Base-by-base conservation (phyloP, 2,888 invertebrate genomes). In the Ectropis crepuscularia region DNA sequence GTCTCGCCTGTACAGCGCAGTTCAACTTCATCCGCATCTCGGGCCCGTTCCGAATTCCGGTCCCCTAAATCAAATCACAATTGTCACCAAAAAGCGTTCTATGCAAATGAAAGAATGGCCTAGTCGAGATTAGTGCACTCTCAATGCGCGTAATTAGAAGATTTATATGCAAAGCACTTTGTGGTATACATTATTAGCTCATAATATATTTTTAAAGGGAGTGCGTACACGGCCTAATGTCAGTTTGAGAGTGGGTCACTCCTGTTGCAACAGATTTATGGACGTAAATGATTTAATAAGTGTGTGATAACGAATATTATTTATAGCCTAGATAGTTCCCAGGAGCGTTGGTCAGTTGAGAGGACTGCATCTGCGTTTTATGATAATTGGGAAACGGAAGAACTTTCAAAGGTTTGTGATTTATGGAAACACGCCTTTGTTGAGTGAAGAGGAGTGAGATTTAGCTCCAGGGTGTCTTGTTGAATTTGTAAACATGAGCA, bases 111-210 rank as follows among this genome's bases (percentile, higher is more conserved):
- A 77, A 83, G 77, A 81, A 83, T 78, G 73, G 80, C 79, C 86
- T 85, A 87, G 86, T 82, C 73, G 79, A 88, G 90, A 91, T 90
- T 90, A 91, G 85, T 82, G 74, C 81, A 74, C 77, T 75, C 75
- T 90, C 88, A 92, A 91, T 91, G 68, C 79, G 72, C 74, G 82
- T 92, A 92, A 92, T 92, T 89, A 92, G 91, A 87, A 88, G 90
- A 92, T 92, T 92, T 92, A 89, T 90, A 92, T 92, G 91, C 92
- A 91, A 91, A 92, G 88, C 85, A 81, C 79, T 89, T 83, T 92
- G 91, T 85, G 90, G 89, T 86, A 79, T 83, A 85, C 88, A 90
- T 90, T 91, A 92, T 92, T 90, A 91, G 87, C 75, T 82, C 78
- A 85, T 89, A 89, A 90, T 69, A 69, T 69, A 69, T 71, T 63